Conservation (phyloP, 2,113 vertebrate genomes). For the Tringa solitaria region DNA sequence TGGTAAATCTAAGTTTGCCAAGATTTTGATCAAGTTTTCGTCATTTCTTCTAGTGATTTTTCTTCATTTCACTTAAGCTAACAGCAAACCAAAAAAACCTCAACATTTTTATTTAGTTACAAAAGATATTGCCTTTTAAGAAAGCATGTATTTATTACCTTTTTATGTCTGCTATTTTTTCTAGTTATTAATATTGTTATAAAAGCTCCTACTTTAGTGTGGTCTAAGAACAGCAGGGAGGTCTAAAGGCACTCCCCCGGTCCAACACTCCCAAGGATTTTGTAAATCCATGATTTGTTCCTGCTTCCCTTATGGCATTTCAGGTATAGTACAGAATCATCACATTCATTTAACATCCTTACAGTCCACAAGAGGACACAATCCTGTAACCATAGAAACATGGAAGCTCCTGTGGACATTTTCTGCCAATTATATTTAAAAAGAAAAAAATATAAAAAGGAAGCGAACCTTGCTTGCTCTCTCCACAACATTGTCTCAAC, state of each 20-base stretch:
- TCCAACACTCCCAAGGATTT: background rate
- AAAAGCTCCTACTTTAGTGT: background rate
- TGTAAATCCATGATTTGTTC: background rate
- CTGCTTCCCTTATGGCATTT: background rate
- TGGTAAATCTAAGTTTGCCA: background rate
- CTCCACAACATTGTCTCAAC: background rate
- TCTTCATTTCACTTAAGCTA: background rate
- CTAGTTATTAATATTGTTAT: background rate
- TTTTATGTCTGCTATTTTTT: background rate
- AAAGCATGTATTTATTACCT: background rate
- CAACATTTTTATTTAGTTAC: background rate
- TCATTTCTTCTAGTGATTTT: background rate
- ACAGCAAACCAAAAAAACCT: background rate
- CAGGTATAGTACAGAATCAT: background rate
- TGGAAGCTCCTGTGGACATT: slow-evolving; percentile 47
- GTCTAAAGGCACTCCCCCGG: background rate
- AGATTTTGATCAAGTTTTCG: background rate
- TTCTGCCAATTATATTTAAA: slow-evolving; percentile 17
- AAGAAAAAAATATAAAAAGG: background rate
- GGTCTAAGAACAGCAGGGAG: background rate
- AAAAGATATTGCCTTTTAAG: background rate
- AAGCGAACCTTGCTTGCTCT: background rate
- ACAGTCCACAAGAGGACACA: background rate
- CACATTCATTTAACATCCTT: background rate
- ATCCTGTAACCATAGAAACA: slow-evolving; percentile 78